These are phyloP conservation scores for Microcebus tavaratra DNA, from an alignment of 2,113 vertebrate species.

Conservation along the genomic window DNA sequence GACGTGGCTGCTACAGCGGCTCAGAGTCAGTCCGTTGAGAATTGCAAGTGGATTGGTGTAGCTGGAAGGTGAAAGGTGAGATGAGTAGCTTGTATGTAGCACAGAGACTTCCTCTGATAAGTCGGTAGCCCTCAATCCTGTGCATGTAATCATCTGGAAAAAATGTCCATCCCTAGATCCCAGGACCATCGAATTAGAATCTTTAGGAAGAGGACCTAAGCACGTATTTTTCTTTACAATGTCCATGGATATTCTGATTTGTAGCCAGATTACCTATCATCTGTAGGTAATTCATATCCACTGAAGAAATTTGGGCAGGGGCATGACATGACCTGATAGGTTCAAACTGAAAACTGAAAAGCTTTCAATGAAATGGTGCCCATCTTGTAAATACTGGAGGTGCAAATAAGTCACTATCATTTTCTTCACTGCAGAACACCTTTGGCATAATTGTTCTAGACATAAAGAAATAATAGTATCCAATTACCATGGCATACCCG, in stretches of 20 bases:
- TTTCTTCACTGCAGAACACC: neutral
- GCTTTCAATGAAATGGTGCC: neutral
- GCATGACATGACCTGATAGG: neutral
- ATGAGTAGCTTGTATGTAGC: neutral
- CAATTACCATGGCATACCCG: neutral
- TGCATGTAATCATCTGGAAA: neutral
- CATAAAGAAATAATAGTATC: neutral
- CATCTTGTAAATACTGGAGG: neutral
- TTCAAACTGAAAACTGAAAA: neutral
- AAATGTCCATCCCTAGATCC: neutral
- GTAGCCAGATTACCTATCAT: neutral
- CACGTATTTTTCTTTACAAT: neutral
- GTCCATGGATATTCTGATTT: neutral
- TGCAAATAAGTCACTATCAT: neutral
- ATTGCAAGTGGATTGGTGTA: neutral
- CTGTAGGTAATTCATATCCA: neutral
- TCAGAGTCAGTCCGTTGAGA: neutral
- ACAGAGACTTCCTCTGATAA: neutral
- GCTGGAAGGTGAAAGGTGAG: neutral
- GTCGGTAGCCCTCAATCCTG: neutral
- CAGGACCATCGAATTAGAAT: neutral
- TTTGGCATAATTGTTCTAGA: neutral
- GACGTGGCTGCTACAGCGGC: neutral
- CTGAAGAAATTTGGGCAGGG: neutral
- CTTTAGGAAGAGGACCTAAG: neutral